Base-by-base conservation (phyloP, 2,797 vertebrate genomes). In the Acipenser transmontanus region DNA sequence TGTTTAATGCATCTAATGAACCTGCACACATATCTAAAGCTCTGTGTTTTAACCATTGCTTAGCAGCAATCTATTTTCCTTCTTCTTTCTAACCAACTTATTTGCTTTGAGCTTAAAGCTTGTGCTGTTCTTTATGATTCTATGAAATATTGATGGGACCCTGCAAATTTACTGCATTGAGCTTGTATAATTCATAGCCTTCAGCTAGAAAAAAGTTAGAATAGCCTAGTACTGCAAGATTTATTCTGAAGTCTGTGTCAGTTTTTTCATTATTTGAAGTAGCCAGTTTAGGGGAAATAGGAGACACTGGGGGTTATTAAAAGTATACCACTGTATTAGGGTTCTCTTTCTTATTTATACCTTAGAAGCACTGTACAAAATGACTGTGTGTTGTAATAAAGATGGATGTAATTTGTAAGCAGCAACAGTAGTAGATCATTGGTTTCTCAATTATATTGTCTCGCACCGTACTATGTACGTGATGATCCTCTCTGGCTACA, bases 61-160 rank as follows among this genome's bases (percentile, higher is more conserved):
- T 66, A 65, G 14, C 72, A 17, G 12, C 66, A 59, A 69, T 68
- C 70, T 17, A n/a, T 69, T 63, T 61, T 49, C 50, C 70, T 56
- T 68, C 48, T 65, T 62, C 47, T 70, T 60, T 74, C 64, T 71
- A 69, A 12, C 62, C 50, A 47, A 61, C 10, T 66, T 14, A 5
- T 0, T 66, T 52, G 65, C 65, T 76, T 66, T 57, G 54, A 57
- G 14, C 54, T 4, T 51, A 72, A 66, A 80, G 69, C 69, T 65
- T 59, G 13, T 12, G 1, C 64, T 72, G 62, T 47, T 79, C 73
- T 75, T 80, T 71, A 71, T 66, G 66, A 59, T 59, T 69, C 68
- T 61, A 74, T 84, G 61, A 84, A 85, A 83, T 80, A 84, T 83
- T 81, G 73, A 85, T 78, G 51, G 68, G 47, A 59, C 64, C 59